Base-by-base conservation (phyloP, 2,113 vertebrate species). In the Mus spicilegus region DNA sequence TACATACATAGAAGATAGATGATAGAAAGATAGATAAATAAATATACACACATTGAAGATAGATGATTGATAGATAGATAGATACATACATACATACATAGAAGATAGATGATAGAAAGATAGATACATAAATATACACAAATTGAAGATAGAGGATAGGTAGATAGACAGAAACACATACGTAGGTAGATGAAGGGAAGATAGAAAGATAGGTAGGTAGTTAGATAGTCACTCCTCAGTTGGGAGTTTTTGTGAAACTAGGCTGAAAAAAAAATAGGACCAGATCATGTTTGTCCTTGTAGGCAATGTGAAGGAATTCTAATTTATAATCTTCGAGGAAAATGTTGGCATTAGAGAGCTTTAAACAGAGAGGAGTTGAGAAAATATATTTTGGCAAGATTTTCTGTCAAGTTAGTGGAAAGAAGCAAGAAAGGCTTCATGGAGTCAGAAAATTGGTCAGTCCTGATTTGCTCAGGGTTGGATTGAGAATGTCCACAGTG, bases 381-480 rank as follows among this genome's bases (percentile, higher is more conserved):
- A 63, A 73, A 78, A 76, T 90, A 22, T 88, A 49, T 92, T 77
- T 88, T 75, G n/a, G 39, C 33, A 85, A 92, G 42, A 61, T 95
- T 91, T 95, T 82, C 58, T 92, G 7, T 69, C 24, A 42, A 87
- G 42, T 33, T 1, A 75, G 49, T n/a, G 1, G 63, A 88, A 7
- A 36, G 49, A 92, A 26, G 63, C 28, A 63, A 69, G 76, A 90
- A n/a, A 76, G 77, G 33, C 30, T 46, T n/a, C 51, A 26, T 24
- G n/a, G 14, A 61, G n/a, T 39, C 6, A 73, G 28, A 49, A 88
- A 96, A 86, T 17, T 7, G 4, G 17, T 9, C 10, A n/a, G 12
- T 56, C n/a, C 7, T 39, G n/a, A 58, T 24, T 28, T 77, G 17
- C 10, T 58, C 33, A 16, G 75, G 36, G 16, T 61, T 76, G 75